Evolutionary conservation across 2,797 vertebrate species (phyloP).

Genomic region (Esox lucius): DNA sequence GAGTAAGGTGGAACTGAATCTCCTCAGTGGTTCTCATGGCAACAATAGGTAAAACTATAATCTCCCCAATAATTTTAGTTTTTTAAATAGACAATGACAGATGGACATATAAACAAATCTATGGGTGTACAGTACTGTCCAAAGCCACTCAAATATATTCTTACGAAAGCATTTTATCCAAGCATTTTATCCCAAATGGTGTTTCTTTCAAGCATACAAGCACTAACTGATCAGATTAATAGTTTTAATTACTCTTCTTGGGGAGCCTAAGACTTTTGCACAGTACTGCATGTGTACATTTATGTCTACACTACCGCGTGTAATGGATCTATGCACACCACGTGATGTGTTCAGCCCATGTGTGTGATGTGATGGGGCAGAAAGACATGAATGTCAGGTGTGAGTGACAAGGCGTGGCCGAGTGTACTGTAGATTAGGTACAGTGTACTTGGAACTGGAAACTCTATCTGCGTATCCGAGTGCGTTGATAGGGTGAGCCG

Average conservation of each 20-base stretch:
- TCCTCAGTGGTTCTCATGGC: constrained; percentile 16
- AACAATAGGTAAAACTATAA: background rate
- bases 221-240: no score
- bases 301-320: background rate
- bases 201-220: no score
- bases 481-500: constrained; percentile 45
- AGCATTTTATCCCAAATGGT: no score
- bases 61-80: background rate
- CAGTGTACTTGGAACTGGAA: constrained; percentile 54
- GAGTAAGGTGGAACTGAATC: constrained; percentile 74
- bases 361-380: constrained; percentile 36
- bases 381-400: constrained; percentile 47
- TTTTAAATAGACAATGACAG: constrained; percentile 6
- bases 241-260: no score
- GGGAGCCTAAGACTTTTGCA: background rate
- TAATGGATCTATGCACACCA: background rate
- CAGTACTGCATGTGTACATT: background rate
- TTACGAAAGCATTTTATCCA: no score
- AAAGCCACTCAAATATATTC: no score
- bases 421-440: constrained; percentile 48
- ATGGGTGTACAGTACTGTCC: constrained; percentile 8
- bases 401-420: constrained; percentile 52
- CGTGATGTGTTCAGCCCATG: background rate
- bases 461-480: constrained; percentile 59
- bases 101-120: constrained; percentile 10